Evolutionary conservation across 2,888 invertebrate species (phyloP).

Genomic region (Micoletzkya japonica): DNA sequence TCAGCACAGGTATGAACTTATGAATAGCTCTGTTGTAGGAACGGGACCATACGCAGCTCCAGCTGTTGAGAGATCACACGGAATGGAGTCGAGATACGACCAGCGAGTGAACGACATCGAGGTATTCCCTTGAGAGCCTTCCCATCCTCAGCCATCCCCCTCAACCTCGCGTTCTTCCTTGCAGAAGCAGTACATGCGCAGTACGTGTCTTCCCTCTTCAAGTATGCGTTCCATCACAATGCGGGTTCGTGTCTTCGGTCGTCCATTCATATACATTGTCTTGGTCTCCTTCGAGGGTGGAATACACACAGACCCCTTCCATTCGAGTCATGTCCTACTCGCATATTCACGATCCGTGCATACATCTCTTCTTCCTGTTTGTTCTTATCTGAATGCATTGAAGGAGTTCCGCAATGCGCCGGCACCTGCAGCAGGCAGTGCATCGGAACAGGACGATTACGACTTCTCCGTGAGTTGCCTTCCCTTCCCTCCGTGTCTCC

Average conservation of each 20-base stretch:
- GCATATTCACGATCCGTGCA: neutral
- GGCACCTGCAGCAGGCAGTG: constrained; percentile 51
- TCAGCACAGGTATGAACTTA: too few species aligned
- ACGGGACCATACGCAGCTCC: constrained; percentile 61
- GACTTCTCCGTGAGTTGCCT: constrained; percentile 49
- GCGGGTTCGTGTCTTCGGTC: neutral
- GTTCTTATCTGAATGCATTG: too few species aligned
- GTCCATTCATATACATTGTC: neutral
- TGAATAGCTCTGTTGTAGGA: constrained; percentile 20
- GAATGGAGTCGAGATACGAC: constrained; percentile 57
- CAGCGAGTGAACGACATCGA: constrained; percentile 52
- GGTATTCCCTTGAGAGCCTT: too few species aligned
- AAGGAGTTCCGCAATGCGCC: constrained; percentile 57
- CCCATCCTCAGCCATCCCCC: neutral
- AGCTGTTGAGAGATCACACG: constrained; percentile 51
- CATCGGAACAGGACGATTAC: constrained; percentile 53
- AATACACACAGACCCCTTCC: neutral
- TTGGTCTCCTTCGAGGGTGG: neutral
- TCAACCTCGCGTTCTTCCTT: constrained; percentile 27
- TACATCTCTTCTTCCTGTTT: too few species aligned
- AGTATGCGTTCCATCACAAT: constrained; percentile 22
- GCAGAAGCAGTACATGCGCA: constrained; percentile 20
- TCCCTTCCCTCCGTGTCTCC: neutral
- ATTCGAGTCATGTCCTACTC: neutral
- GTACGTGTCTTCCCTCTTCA: constrained; percentile 22